Evolutionary conservation across 2,113 vertebrate species (phyloP).

Genomic region (Peromyscus maniculatus): DNA sequence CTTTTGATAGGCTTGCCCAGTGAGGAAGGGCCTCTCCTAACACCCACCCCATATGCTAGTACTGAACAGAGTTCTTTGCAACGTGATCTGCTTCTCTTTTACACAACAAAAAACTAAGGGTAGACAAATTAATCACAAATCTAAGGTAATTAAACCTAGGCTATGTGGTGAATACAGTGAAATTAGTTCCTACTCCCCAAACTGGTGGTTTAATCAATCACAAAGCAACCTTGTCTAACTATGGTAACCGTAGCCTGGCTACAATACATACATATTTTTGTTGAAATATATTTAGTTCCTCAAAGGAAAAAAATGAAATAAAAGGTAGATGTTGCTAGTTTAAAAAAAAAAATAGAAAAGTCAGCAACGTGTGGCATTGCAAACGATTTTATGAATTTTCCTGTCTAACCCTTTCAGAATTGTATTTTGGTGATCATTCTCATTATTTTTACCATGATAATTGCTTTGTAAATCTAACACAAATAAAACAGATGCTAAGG

Average conservation of each 20-base stretch:
- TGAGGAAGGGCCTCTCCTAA: not conserved
- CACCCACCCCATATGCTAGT: not conserved
- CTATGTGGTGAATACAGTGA: not conserved
- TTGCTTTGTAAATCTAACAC: slow-evolving; percentile 32
- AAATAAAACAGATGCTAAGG: slow-evolving; percentile 18
- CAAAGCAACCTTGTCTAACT: not conserved
- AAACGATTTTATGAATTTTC: slow-evolving; percentile 6
- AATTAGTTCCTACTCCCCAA: not conserved
- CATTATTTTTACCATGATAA: not conserved
- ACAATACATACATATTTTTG: not conserved
- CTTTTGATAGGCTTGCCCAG: not conserved
- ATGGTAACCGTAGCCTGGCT: not conserved
- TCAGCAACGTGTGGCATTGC: not conserved
- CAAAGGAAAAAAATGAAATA: not conserved
- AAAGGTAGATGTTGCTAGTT: not conserved
- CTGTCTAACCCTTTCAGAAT: not conserved
- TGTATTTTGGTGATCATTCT: slow-evolving; percentile 15
- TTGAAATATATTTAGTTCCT: not conserved
- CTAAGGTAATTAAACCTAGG: not conserved
- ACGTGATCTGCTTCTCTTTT: not conserved
- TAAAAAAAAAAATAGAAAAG: not conserved
- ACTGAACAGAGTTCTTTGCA: not conserved
- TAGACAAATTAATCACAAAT: not conserved
- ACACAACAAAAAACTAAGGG: not conserved
- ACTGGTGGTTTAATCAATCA: not conserved